These are phyloP conservation scores for Porphyrio hochstetteri DNA, from an alignment of 2,113 vertebrate species.

Conservation along the genomic window DNA sequence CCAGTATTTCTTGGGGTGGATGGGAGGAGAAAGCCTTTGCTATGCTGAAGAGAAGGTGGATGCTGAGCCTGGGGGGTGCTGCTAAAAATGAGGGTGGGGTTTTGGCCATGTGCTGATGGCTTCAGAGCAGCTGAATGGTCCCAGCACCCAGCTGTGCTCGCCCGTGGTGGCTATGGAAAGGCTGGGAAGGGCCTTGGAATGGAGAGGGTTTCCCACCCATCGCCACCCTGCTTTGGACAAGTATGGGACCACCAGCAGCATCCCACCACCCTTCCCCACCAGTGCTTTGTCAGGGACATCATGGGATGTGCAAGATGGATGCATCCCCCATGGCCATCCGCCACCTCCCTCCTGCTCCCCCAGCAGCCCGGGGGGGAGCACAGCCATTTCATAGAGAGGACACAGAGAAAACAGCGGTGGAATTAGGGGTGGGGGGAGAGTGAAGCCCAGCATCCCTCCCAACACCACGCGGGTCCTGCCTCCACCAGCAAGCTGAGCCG, in stretches of 20 bases:
- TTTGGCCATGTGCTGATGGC: background rate
- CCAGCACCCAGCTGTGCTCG: background rate
- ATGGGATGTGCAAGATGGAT: background rate
- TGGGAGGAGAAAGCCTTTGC: conserved; percentile 15
- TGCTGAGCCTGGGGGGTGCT: background rate
- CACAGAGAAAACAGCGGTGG: background rate
- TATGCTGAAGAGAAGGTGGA: background rate
- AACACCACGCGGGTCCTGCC: background rate
- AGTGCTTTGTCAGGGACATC: fast-evolving
- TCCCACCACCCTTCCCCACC: background rate
- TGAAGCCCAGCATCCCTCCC: background rate
- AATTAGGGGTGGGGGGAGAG: background rate
- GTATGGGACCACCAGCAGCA: background rate
- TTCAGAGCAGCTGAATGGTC: background rate
- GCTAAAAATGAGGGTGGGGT: background rate
- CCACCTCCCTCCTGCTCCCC: background rate
- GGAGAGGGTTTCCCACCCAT: background rate
- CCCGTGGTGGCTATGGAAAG: fast-evolving
- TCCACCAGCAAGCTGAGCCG: background rate
- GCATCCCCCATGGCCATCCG: background rate
- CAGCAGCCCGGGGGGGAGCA: background rate
- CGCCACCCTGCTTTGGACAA: background rate
- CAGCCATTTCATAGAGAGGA: background rate
- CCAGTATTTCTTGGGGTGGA: background rate
- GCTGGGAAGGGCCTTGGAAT: background rate